These are phyloP conservation scores for Idaea dimidiata DNA, from an alignment of 2,888 invertebrate species.

Conservation along the genomic window DNA sequence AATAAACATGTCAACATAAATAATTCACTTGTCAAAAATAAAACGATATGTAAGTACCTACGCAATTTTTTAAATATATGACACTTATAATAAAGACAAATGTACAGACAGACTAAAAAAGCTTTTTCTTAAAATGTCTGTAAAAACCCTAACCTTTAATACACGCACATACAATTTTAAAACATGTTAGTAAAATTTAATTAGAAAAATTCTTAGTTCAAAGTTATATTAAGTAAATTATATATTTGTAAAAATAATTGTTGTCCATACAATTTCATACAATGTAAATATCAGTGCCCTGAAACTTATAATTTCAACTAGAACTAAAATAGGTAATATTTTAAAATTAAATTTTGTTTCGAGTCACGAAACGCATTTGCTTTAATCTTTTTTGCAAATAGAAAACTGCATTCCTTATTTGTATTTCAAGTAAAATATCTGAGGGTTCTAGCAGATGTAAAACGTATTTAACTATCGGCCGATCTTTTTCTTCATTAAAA, in stretches of 20 bases:
- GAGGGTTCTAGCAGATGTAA: too few relatives aligned
- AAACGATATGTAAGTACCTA: neutral
- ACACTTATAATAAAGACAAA: neutral
- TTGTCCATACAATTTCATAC: slow-evolving; percentile 9
- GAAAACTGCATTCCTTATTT: neutral
- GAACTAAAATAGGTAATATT: neutral
- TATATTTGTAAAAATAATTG: too few relatives aligned
- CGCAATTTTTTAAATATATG: neutral
- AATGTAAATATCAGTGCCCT: slow-evolving; percentile 16
- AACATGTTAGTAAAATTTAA: too few relatives aligned
- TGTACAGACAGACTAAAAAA: neutral
- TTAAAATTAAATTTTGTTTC: slow-evolving; percentile 34
- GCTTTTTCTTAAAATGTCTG: neutral
- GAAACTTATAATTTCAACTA: neutral
- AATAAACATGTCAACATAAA: neutral
- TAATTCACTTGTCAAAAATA: neutral
- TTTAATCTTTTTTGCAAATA: slow-evolving; percentile 9
- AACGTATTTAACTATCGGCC: too few relatives aligned
- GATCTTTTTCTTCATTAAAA: too few relatives aligned
- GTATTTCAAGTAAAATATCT: neutral
- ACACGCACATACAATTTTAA: too few relatives aligned
- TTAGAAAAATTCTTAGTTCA: too few relatives aligned
- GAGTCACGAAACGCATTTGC: slow-evolving; percentile 34
- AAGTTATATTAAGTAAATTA: too few relatives aligned
- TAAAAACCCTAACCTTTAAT: too few relatives aligned